A percentile compares a stretch with the other conserved stretches of the same genome.
These are phyloP conservation scores for Oncorhynchus clarkii DNA, from an alignment of 2,113 vertebrate genomes.

Conservation along the genomic window DNA sequence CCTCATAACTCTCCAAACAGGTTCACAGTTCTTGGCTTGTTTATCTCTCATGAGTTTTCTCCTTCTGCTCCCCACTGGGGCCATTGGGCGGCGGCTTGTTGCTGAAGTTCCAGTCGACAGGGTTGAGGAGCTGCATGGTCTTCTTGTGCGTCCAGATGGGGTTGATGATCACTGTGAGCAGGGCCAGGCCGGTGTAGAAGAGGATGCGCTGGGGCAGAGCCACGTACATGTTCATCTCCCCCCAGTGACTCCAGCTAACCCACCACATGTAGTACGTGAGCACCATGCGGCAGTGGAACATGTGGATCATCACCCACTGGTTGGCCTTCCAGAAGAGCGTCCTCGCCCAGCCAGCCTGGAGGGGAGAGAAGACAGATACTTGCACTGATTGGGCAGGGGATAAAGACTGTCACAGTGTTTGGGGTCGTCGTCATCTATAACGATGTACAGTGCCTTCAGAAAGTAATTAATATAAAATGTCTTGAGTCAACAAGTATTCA, in stretches of 20 bases:
- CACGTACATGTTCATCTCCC: conserved; percentile 62
- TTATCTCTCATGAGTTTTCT: conserved; percentile 65
- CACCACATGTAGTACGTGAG: conserved; percentile 96
- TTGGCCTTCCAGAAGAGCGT: conserved; percentile 88
- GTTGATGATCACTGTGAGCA: conserved; percentile 88
- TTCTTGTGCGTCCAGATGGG: conserved; percentile 97
- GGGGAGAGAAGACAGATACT: conserved; percentile 10
- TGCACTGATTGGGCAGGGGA: neutral
- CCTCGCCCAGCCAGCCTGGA: conserved; percentile 81
- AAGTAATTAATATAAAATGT: conserved; percentile 10
- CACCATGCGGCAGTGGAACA: conserved; percentile 97
- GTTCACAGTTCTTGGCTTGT: neutral
- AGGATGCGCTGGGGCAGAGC: conserved; percentile 66
- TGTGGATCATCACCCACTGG: conserved; percentile 97
- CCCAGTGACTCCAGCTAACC: conserved; percentile 82
- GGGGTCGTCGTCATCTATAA: no score
- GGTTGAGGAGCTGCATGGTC: conserved; percentile 89
- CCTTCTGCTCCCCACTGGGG: neutral
- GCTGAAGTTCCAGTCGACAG: conserved; percentile 92
- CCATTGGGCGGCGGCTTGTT: conserved; percentile 58
- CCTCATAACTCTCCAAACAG: neutral
- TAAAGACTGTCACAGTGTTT: no score
- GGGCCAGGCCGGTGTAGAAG: conserved; percentile 78
- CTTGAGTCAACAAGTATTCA: no score
- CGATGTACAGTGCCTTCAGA: neutral